Percentiles rank a stretch among this genome's conserved stretches.
Conservation (phyloP, 2,888 invertebrate genomes). For the Pachydiplax longipennis region DNA sequence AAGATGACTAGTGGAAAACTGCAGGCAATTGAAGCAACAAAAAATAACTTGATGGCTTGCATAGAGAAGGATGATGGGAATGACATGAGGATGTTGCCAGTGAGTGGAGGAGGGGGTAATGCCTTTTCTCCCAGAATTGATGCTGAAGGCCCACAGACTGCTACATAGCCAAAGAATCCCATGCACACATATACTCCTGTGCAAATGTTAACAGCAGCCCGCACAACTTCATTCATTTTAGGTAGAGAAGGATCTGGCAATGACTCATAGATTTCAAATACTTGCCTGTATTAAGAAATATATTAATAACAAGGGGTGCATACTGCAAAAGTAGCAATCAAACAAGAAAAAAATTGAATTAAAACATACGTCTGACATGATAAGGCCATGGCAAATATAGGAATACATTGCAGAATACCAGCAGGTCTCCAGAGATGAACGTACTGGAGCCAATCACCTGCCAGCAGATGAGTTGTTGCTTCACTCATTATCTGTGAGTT, state of each 20-base stretch:
- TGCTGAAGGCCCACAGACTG: conserved; percentile 80
- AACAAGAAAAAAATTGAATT: neutral
- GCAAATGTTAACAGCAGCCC: conserved; percentile 90
- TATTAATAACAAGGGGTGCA: neutral
- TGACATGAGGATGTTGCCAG: conserved; percentile 90
- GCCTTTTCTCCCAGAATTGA: conserved; percentile 63
- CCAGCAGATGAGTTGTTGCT: conserved; percentile 76
- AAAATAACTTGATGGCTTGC: conserved; percentile 92
- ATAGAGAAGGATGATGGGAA: conserved; percentile 82
- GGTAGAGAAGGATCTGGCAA: conserved; percentile 86
- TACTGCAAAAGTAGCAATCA: neutral
- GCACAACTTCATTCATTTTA: conserved; percentile 87
- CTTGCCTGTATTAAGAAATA: conserved; percentile 68
- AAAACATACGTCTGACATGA: conserved; percentile 88
- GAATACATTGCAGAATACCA: conserved; percentile 89
- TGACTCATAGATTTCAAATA: conserved; percentile 92
- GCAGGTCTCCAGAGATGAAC: conserved; percentile 83
- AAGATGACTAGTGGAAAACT: conserved; percentile 97
- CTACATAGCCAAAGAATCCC: conserved; percentile 92
- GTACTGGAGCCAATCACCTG: conserved; percentile 75
- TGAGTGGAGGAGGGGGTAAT: conserved; percentile 34
- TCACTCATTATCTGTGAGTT: conserved; percentile 75
- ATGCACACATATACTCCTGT: conserved; percentile 89
- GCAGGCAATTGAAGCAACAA: conserved; percentile 92
- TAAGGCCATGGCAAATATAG: conserved; percentile 95